Conservation (phyloP, 64 coral and sea anemone genomes). For the Dendrophyllia cribrosa region DNA sequence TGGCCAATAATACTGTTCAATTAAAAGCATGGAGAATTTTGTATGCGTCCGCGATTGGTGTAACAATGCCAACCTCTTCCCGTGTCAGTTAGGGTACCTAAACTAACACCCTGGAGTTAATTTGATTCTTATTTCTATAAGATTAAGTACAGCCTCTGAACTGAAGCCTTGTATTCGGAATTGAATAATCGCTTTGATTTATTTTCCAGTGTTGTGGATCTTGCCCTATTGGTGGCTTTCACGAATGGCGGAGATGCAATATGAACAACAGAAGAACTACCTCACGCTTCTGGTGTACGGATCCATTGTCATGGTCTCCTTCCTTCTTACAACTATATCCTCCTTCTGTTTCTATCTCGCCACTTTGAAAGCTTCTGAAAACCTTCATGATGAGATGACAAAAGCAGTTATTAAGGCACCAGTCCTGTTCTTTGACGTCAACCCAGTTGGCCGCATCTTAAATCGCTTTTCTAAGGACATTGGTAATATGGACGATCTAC, state of each 20-base stretch:
- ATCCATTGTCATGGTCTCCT: neutral
- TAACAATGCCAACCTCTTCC: too few relatives aligned
- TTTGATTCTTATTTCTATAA: too few relatives aligned
- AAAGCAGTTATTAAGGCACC: slow-evolving; percentile 48
- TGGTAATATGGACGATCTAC: slow-evolving; percentile 39
- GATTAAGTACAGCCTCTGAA: too few relatives aligned
- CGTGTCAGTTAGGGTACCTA: too few relatives aligned
- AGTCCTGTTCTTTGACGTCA: slow-evolving; percentile 68
- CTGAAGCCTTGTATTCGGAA: too few relatives aligned
- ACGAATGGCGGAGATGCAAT: slow-evolving; percentile 28
- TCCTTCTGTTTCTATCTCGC: slow-evolving; percentile 18
- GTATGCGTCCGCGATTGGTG: too few relatives aligned
- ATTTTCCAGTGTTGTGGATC: neutral
- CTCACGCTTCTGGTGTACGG: slow-evolving; percentile 14
- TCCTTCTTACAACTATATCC: neutral
- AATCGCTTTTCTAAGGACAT: slow-evolving; percentile 81
- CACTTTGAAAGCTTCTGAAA: slow-evolving; percentile 39
- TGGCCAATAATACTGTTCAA: too few relatives aligned
- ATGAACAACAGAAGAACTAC: neutral
- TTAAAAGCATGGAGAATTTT: too few relatives aligned
- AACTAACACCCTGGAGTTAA: too few relatives aligned
- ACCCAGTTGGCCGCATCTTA: slow-evolving; percentile 63
- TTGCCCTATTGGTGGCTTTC: slow-evolving; percentile 45
- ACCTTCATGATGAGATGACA: slow-evolving; percentile 61
- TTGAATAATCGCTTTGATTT: neutral